Percentiles rank a stretch among this genome's conserved stretches.
phyloP scores from a whole-genome alignment of 2,113 vertebrate genomes.

The Xenus cinereus region DNA sequence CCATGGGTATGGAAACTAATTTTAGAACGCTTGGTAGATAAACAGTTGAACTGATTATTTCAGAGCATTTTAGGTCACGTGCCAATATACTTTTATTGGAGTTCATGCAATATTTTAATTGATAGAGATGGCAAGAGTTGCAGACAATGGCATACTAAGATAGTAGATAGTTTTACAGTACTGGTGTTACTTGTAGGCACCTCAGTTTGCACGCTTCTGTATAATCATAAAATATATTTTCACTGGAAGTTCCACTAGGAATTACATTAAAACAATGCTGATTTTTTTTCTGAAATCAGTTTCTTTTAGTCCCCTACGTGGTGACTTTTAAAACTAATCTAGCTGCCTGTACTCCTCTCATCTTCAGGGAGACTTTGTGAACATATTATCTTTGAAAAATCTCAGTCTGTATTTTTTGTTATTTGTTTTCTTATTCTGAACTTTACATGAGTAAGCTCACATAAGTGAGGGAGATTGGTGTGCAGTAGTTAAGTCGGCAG shows the following conservation, averaged over 20 bases:
- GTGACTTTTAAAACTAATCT: neutral
- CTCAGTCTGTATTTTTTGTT: neutral
- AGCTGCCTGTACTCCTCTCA: neutral
- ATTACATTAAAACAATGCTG: neutral
- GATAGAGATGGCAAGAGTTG: neutral
- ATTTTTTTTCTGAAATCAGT: neutral
- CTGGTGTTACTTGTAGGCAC: neutral
- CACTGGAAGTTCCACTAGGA: neutral
- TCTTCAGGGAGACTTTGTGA: neutral
- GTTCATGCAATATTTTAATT: neutral
- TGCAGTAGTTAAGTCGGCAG: neutral
- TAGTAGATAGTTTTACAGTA: neutral
- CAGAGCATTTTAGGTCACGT: neutral
- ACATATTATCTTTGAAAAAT: neutral
- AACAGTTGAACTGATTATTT: neutral
- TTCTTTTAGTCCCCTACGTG: neutral
- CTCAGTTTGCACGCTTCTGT: neutral
- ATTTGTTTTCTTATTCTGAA: neutral
- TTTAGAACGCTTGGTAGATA: slow-evolving; percentile 16
- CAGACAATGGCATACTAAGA: neutral
- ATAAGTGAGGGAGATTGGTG: neutral
- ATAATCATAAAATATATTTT: neutral
- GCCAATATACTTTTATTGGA: neutral
- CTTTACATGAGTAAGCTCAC: neutral
- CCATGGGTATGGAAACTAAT: neutral